These are phyloP conservation scores for Actenoides hombroni DNA, from an alignment of 2,113 vertebrate species.

Conservation along the genomic window DNA sequence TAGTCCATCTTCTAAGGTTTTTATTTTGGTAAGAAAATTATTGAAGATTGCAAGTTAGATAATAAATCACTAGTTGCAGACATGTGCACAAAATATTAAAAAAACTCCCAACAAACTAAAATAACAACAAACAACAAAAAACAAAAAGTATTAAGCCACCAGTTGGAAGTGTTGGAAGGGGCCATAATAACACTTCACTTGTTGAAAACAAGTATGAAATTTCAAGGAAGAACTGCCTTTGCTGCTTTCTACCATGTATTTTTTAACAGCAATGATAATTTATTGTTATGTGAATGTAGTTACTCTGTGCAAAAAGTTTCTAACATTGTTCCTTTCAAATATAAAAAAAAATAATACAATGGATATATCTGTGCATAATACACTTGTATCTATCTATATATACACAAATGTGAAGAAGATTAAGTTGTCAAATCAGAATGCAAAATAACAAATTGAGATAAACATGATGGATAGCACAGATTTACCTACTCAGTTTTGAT, in stretches of 20 bases:
- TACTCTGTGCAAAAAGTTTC: not conserved
- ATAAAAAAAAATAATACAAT: not conserved
- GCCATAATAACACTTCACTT: not conserved
- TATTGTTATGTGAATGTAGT: not conserved
- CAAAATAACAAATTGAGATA: not conserved
- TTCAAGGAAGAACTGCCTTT: not conserved
- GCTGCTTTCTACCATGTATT: not conserved
- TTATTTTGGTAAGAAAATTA: not conserved
- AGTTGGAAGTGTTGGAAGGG: not conserved
- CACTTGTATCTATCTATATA: not conserved
- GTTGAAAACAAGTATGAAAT: not conserved
- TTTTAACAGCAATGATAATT: not conserved
- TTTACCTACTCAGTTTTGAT: not conserved
- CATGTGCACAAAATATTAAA: not conserved
- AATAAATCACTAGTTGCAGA: not conserved
- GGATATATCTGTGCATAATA: not conserved
- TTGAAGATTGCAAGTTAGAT: not conserved
- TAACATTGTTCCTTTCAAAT: not conserved
- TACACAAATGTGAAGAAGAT: not conserved
- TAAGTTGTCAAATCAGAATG: not conserved
- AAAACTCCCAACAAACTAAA: not conserved
- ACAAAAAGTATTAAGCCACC: not conserved
- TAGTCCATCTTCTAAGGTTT: not conserved
- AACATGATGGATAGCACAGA: not conserved
- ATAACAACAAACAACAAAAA: not conserved